Evolutionary conservation across 2,888 invertebrate genomes (phyloP).

Genomic region (Sinodicranocentrus sp.): DNA sequence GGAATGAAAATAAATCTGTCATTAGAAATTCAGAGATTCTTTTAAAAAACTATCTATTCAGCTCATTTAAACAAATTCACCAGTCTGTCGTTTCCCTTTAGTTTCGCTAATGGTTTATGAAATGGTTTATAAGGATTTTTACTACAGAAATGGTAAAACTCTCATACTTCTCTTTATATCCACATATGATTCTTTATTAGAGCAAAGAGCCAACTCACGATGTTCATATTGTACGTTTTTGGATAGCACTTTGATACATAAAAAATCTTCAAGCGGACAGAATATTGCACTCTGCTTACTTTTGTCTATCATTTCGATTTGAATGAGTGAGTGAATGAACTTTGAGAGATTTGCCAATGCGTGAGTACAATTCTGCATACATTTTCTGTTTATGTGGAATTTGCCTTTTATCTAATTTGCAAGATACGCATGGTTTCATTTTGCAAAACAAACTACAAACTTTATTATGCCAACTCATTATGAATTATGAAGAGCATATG

Average conservation of each 20-base stretch:
- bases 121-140: too few species aligned
- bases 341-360: constrained; percentile 58
- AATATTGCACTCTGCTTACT: constrained; percentile 39
- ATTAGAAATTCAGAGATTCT: too few species aligned
- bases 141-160: too few species aligned
- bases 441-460: constrained; percentile 22
- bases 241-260: not conserved
- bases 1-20: too few species aligned
- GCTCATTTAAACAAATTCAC: too few species aligned
- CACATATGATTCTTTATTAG: not conserved
- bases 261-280: constrained; percentile 6
- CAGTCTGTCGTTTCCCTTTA: too few species aligned
- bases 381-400: not conserved
- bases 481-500: constrained; percentile 18
- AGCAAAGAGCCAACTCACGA: constrained; percentile 14
- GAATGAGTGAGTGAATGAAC: constrained; percentile 70
- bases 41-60: too few species aligned
- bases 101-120: too few species aligned
- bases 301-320: constrained; percentile 57
- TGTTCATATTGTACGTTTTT: not conserved
- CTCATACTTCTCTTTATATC: too few species aligned
- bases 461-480: too few species aligned
- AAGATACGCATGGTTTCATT: constrained; percentile 22
- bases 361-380: constrained; percentile 9
- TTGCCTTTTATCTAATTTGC: constrained; percentile 15